These are phyloP conservation scores for Sphaerophoria rueppellii DNA, from an alignment of 2,888 invertebrate species.

Conservation along the genomic window DNA sequence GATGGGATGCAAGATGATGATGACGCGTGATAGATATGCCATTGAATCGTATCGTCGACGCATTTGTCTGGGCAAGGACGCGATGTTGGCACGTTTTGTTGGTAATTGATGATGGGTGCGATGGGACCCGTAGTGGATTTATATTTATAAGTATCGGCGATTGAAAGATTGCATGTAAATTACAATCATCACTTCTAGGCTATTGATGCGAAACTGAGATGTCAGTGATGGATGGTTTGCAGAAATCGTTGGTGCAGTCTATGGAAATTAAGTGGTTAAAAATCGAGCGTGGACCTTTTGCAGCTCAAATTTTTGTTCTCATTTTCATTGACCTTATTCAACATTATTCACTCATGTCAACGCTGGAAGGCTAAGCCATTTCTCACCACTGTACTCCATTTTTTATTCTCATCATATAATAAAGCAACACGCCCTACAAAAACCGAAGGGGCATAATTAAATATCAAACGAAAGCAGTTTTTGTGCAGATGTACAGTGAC, in stretches of 20 bases:
- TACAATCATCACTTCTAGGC: background rate
- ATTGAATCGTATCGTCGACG: conserved; percentile 18
- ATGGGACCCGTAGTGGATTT: conserved; percentile 57
- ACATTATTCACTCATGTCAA: too few species aligned
- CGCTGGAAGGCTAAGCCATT: too few species aligned
- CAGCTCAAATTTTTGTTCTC: background rate
- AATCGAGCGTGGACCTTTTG: background rate
- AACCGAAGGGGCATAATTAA: too few species aligned
- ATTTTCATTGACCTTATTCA: too few species aligned
- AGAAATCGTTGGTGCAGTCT: background rate
- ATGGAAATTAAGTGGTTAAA: conserved; percentile 19
- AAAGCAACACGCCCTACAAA: too few species aligned
- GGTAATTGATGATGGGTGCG: conserved; percentile 51
- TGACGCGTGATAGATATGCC: conserved; percentile 69
- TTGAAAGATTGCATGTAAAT: conserved; percentile 57
- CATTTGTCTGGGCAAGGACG: conserved; percentile 13
- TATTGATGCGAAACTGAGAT: background rate
- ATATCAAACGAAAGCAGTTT: too few species aligned
- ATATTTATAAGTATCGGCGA: conserved; percentile 53
- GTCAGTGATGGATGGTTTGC: background rate
- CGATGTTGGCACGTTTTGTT: conserved; percentile 47
- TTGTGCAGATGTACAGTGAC: too few species aligned
- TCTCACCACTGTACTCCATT: background rate
- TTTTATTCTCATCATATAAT: too few species aligned
- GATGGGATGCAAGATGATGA: conserved; percentile 44